These are phyloP conservation scores for Neotoxoptera formosana DNA, from an alignment of 1,140 invertebrate genomes.

Conservation along the genomic window DNA sequence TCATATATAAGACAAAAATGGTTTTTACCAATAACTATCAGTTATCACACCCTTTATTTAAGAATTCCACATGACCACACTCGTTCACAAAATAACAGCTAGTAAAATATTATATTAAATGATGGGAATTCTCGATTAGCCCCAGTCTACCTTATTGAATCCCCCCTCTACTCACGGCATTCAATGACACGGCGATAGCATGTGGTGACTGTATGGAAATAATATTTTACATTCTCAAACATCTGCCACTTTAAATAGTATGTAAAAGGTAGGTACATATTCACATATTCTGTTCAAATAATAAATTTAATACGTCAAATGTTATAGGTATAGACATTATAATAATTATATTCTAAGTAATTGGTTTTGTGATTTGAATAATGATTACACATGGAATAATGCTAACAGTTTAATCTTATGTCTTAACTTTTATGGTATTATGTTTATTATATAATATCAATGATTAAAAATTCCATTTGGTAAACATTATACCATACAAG, in stretches of 20 bases:
- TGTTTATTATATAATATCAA: not conserved
- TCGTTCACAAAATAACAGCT: not conserved
- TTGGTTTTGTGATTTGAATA: not conserved
- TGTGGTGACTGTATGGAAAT: not conserved
- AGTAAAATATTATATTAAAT: not conserved
- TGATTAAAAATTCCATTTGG: not conserved
- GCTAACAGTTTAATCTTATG: not conserved
- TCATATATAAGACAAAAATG: too few relatives aligned
- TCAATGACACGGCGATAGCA: not conserved
- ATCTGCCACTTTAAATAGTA: not conserved
- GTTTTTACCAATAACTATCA: too few relatives aligned
- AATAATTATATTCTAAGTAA: not conserved
- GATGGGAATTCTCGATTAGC: not conserved
- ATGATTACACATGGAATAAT: too few relatives aligned
- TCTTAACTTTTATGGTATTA: not conserved
- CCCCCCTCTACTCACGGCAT: too few relatives aligned
- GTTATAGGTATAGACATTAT: not conserved
- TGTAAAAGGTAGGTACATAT: not conserved
- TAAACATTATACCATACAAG: not conserved
- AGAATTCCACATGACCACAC: too few relatives aligned
- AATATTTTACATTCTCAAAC: not conserved
- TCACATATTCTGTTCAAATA: not conserved
- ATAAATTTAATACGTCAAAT: not conserved
- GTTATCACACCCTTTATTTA: too few relatives aligned
- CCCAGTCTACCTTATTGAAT: not conserved